phyloP scores from a whole-genome alignment of 2,113 vertebrate species.

The Vireo altiloquus region DNA sequence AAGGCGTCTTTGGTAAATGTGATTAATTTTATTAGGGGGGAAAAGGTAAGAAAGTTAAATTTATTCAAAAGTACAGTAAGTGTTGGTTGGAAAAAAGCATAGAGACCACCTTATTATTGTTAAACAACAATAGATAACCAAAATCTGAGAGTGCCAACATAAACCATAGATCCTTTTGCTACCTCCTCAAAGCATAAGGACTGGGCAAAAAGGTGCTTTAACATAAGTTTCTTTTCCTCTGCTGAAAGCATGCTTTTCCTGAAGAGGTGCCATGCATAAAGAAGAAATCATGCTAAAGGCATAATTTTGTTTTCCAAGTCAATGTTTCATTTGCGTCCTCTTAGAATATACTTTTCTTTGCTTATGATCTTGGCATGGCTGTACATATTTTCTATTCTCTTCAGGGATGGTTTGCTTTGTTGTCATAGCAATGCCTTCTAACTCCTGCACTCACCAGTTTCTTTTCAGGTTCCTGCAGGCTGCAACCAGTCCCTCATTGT shows the following conservation, averaged over 20 bases:
- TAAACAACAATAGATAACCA: neutral
- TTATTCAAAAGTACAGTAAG: neutral
- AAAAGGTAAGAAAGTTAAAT: neutral
- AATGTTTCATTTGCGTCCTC: constrained; percentile 33
- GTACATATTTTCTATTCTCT: constrained; percentile 48
- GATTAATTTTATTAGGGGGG: neutral
- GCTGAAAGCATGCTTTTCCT: constrained; percentile 11
- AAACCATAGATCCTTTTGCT: neutral
- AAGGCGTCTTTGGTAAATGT: neutral
- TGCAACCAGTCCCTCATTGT: constrained; percentile 50
- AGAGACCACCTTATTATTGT: neutral
- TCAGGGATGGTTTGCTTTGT: constrained; percentile 51
- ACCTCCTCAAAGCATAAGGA: neutral
- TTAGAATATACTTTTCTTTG: constrained; percentile 13
- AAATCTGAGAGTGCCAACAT: neutral
- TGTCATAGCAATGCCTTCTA: constrained; percentile 51
- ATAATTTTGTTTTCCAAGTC: constrained; percentile 22
- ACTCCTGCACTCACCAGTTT: constrained; percentile 24
- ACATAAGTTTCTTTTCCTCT: neutral
- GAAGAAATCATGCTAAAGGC: neutral
- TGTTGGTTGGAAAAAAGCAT: neutral
- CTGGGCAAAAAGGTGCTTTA: neutral
- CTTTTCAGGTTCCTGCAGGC: constrained; percentile 55
- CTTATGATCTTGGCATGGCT: constrained; percentile 27
- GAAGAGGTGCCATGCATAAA: constrained; percentile 25